Conservation (phyloP, 2,113 vertebrate genomes). For the Lates calcarifer region DNA sequence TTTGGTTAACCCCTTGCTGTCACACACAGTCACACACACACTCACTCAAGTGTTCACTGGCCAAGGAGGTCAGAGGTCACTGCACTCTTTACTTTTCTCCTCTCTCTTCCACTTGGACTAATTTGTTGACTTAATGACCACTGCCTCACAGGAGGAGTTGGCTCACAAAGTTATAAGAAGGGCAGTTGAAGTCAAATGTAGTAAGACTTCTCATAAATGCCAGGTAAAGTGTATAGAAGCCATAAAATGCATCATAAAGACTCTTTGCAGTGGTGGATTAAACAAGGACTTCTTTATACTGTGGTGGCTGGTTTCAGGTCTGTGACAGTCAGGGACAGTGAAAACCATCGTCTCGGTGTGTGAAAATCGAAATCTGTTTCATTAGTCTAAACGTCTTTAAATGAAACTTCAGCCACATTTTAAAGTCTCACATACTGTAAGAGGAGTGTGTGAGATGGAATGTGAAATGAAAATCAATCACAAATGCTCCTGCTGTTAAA, state of each 20-base stretch:
- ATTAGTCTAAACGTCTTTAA: constrained; percentile 28
- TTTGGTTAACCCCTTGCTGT: constrained; percentile 74
- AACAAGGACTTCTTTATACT: constrained; percentile 32
- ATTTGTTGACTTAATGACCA: constrained; percentile 71
- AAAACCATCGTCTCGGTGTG: neutral
- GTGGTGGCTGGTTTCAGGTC: neutral
- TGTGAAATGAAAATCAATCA: constrained; percentile 48
- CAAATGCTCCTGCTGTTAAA: constrained; percentile 17
- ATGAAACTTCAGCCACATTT: constrained; percentile 13
- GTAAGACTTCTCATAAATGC: constrained; percentile 57
- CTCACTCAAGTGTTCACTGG: constrained; percentile 66
- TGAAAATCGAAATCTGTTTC: constrained; percentile 26
- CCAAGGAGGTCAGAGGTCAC: constrained; percentile 64
- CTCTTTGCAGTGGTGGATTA: constrained; percentile 23
- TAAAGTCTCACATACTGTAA: neutral
- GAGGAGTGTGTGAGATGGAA: constrained; percentile 42
- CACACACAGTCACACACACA: constrained; percentile 65
- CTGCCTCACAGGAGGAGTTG: constrained; percentile 19
- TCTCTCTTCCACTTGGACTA: constrained; percentile 56
- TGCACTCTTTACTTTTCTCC: constrained; percentile 56
- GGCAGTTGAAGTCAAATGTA: constrained; percentile 42
- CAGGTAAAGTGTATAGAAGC: constrained; percentile 43
- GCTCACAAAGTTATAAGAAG: constrained; percentile 23
- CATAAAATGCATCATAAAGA: constrained; percentile 58
- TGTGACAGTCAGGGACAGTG: constrained; percentile 13